Evolutionary conservation across 2,797 vertebrate genomes (phyloP).

Genomic region (Halcyon leucocephala): DNA sequence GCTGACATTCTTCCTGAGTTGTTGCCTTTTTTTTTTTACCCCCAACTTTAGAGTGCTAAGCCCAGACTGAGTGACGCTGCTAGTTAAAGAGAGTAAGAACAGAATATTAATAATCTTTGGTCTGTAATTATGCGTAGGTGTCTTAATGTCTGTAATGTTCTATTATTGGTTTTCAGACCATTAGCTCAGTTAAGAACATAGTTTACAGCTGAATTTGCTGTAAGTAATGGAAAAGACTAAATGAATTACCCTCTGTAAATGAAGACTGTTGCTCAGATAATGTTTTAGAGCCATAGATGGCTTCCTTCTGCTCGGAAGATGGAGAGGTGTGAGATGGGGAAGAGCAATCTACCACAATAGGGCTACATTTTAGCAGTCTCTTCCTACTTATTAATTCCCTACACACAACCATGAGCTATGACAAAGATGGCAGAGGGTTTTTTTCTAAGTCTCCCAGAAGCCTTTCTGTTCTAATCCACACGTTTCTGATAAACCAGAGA

Average conservation of each 20-base stretch:
- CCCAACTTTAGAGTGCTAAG: background rate
- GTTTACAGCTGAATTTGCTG: conserved; percentile 44
- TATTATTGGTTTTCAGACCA: conserved; percentile 49
- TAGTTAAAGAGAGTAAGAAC: background rate
- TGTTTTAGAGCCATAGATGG: background rate
- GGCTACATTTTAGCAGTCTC: background rate
- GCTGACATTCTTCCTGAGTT: background rate
- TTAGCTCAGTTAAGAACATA: conserved; percentile 42
- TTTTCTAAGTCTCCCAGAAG: background rate
- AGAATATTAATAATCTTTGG: conserved; percentile 7
- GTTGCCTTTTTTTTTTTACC: background rate
- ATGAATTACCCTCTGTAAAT: background rate
- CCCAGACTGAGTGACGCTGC: background rate
- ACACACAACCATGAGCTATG: background rate
- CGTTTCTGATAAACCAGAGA: background rate
- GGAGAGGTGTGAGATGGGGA: background rate
- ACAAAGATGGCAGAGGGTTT: background rate
- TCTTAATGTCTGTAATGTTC: conserved; percentile 28
- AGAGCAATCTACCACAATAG: background rate
- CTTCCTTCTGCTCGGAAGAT: background rate
- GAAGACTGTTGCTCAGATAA: background rate
- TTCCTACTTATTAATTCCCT: background rate
- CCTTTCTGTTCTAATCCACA: background rate
- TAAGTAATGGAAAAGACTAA: conserved; percentile 34
- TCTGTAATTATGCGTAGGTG: conserved; percentile 45